Conservation (phyloP, 2,113 vertebrate genomes). For the Vulpes lagopus region DNA sequence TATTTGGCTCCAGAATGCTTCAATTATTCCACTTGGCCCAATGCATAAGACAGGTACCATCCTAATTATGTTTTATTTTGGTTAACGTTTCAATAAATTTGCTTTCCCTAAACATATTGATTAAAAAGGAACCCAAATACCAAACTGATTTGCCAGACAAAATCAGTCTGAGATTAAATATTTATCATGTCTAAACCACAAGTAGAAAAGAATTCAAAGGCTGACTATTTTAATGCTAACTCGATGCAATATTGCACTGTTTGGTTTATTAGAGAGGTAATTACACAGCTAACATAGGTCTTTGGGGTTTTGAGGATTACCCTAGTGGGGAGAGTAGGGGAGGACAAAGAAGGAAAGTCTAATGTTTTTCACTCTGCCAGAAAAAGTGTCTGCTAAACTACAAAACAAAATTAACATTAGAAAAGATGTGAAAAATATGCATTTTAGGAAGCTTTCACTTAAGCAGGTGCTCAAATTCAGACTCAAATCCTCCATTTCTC, state of each 20-base stretch:
- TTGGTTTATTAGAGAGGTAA: conserved; percentile 58
- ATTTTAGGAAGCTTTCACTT: conserved; percentile 52
- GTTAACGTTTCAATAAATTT: conserved; percentile 42
- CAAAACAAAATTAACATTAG: conserved; percentile 65
- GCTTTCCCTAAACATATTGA: conserved; percentile 56
- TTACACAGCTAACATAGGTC: conserved; percentile 58
- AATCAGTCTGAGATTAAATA: conserved; percentile 68
- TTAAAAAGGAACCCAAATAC: conserved; percentile 47
- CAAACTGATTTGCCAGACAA: conserved; percentile 57
- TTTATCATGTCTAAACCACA: conserved; percentile 73
- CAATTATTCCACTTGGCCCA: neutral
- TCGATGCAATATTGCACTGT: neutral
- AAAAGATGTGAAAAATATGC: neutral
- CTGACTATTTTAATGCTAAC: conserved; percentile 59
- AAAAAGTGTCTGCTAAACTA: conserved; percentile 47
- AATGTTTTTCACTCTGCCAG: conserved; percentile 42
- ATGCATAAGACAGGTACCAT: neutral
- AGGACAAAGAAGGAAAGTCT: conserved; percentile 53
- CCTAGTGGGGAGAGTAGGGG: neutral
- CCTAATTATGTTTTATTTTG: conserved; percentile 60
- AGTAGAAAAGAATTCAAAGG: conserved; percentile 54
- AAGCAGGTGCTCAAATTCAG: conserved; percentile 53
- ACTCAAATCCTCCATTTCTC: conserved; percentile 39
- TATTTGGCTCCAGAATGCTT: conserved; percentile 4
- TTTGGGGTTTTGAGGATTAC: conserved; percentile 67